These are phyloP conservation scores for Stomatorhinus ivindoensis DNA, from an alignment of 2,113 vertebrate genomes.

Conservation along the genomic window DNA sequence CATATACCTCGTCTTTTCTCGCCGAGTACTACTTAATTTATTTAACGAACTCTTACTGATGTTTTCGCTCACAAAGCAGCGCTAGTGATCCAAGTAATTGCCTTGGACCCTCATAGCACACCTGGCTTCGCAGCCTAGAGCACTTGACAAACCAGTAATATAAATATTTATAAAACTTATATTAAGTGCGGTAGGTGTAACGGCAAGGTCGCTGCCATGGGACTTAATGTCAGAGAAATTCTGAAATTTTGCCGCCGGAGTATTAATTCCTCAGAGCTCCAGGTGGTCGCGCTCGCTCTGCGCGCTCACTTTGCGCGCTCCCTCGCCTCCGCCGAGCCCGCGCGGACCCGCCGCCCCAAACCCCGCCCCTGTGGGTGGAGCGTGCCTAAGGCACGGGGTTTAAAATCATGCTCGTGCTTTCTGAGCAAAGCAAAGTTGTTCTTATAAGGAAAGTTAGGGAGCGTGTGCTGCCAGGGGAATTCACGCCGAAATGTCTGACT, in stretches of 20 bases:
- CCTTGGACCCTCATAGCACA: neutral
- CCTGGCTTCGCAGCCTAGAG: neutral
- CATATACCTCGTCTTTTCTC: neutral
- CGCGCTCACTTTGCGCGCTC: neutral
- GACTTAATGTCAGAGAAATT: neutral
- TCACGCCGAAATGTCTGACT: neutral
- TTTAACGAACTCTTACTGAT: neutral
- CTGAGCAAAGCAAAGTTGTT: neutral
- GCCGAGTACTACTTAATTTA: neutral
- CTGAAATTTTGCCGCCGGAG: neutral
- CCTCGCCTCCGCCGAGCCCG: neutral
- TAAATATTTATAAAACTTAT: neutral
- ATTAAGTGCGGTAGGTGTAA: neutral
- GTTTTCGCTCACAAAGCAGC: neutral
- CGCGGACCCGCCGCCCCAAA: neutral
- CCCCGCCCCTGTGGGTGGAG: neutral
- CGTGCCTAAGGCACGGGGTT: conserved; percentile 33
- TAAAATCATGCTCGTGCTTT: neutral
- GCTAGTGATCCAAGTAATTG: neutral
- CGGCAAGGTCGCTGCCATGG: neutral
- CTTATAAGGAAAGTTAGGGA: neutral
- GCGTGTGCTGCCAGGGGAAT: neutral
- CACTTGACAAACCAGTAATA: neutral
- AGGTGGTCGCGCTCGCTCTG: neutral
- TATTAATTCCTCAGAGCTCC: neutral